Base-by-base conservation (phyloP, 2,888 invertebrate species). In the Branchinecta sandiegonensis region DNA sequence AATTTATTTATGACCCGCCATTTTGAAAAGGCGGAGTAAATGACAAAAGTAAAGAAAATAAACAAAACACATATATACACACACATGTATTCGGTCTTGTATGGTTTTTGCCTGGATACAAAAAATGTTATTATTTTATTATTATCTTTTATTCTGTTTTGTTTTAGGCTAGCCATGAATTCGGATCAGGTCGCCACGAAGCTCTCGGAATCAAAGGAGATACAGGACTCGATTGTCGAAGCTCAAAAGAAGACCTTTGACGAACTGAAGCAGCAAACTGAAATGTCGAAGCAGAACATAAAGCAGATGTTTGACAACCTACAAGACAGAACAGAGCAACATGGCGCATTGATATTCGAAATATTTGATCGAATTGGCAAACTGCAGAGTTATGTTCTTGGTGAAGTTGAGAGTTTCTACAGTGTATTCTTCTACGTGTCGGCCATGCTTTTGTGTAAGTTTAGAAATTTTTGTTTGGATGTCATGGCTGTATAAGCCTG, bases 391-490 rank as follows among this genome's bases (percentile, higher is more conserved):
- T 82, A 84, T 80, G 79, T 85, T 69, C 76, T 85, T 9, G 83
- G 83, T 7, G 85, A 86, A 78, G 79, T 85, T 67, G 83, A 83
- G 1, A 83, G 84, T 79, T 77, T 85, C 70, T 84, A 85, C 74
- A 82, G 84, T 0, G 75, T 85, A 47, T 75, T 83, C n/a, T 85
- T 83, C 76, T 85, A 85, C 73, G 75, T 80, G 14, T 72, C 79
- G 7, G 77, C 80, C 14, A 77, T 82, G 63, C 73, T 83, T n/a
- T 14, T 56, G n/a, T n/a, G 56, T 56, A 56, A 56, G 56, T 37
- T 37, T 5, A 37, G 37, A 37, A 4, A 3, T 37, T 37, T 37
- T 37, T 37, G 23, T 23, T 2, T 1, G 23, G 23, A 1, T 23
- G 37, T 37, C 37, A 37, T 37, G 37, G 37, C 2, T 37, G 37